Percentiles rank a stretch among this genome's conserved stretches.
phyloP scores from a whole-genome alignment of 2,113 vertebrate genomes.

The Vidua chalybeata region DNA sequence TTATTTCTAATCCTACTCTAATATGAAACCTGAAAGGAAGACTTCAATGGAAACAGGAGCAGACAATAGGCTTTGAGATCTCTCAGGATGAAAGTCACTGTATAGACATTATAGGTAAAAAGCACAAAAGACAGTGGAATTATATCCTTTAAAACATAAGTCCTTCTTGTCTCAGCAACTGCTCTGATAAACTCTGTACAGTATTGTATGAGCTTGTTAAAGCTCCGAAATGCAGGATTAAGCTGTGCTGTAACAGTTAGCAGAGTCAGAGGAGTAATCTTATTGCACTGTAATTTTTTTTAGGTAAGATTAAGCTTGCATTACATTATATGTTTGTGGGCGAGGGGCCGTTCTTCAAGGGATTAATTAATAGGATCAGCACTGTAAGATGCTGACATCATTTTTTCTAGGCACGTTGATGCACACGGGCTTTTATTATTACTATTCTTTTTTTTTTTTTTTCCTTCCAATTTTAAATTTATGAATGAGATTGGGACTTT shows the following conservation, averaged over 20 bases:
- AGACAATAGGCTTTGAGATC: neutral
- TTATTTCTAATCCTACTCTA: neutral
- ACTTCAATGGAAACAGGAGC: neutral
- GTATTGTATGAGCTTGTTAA: constrained; percentile 39
- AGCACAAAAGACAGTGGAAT: constrained; percentile 27
- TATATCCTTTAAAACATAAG: constrained; percentile 42
- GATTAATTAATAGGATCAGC: constrained; percentile 56
- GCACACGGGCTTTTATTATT: neutral
- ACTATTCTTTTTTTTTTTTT: neutral
- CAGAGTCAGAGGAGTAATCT: constrained; percentile 53
- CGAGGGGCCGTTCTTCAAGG: neutral
- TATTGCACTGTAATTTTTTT: constrained; percentile 27
- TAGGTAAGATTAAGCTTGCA: constrained; percentile 38
- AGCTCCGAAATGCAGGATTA: constrained; percentile 9
- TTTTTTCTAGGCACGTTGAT: neutral
- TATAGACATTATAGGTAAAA: neutral
- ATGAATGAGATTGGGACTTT: constrained; percentile 10
- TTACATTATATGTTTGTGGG: constrained; percentile 46
- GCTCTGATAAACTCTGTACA: constrained; percentile 23
- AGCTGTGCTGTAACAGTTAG: constrained; percentile 40
- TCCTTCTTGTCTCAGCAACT: neutral
- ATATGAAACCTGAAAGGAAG: neutral
- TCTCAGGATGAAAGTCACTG: neutral
- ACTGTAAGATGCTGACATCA: neutral
- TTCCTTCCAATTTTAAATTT: neutral